Percentiles rank a stretch among this genome's conserved stretches.
Evolutionary conservation across 2,888 invertebrate species (phyloP).

Genomic region (Ophion costatus): DNA sequence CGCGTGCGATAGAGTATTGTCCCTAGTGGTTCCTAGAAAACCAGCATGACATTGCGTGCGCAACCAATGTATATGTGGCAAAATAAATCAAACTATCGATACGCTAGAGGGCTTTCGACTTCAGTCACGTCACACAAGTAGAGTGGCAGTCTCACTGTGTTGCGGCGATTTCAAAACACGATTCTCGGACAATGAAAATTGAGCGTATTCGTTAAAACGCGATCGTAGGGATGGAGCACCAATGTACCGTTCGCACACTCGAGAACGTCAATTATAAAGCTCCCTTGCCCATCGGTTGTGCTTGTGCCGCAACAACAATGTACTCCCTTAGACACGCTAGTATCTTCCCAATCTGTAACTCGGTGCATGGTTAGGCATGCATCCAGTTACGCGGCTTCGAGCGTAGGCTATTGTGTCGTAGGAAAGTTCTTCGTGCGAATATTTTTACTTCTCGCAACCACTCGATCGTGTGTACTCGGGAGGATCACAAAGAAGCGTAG

Average conservation of each 20-base stretch:
- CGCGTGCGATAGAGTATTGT: no score
- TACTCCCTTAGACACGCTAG: no score
- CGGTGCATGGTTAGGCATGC: constrained; percentile 41
- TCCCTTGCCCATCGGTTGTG: not conserved
- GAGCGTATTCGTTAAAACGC: not conserved
- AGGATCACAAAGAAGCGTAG: constrained; percentile 5
- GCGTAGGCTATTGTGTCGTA: not conserved
- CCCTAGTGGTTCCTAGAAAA: no score
- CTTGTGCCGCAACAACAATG: no score
- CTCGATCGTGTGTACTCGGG: not conserved
- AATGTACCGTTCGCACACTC: not conserved
- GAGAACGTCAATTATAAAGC: not conserved
- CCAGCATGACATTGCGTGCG: not conserved
- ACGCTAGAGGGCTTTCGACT: not conserved
- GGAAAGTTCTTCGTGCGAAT: not conserved
- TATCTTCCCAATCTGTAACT: not conserved
- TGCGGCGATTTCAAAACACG: not conserved
- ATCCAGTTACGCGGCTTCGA: constrained; percentile 4
- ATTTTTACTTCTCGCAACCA: not conserved
- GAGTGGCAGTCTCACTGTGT: not conserved
- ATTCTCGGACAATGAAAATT: not conserved
- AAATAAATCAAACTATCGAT: not conserved
- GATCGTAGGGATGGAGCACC: not conserved
- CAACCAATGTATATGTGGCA: not conserved
- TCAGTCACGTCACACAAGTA: not conserved